These are phyloP conservation scores for Hybos culiciformis DNA, from an alignment of 2,888 invertebrate species.

Conservation along the genomic window DNA sequence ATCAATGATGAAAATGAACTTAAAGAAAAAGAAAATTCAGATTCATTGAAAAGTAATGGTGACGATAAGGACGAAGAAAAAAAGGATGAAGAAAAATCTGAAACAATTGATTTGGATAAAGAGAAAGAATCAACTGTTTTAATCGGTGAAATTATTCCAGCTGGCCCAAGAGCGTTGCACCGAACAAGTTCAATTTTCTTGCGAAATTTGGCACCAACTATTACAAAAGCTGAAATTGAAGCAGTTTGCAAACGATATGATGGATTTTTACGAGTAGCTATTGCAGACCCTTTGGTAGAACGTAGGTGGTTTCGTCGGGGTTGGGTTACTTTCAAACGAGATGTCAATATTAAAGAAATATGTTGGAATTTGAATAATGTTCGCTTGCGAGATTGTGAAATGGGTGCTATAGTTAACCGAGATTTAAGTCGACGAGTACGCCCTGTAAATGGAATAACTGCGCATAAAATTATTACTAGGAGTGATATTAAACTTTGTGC, in stretches of 20 bases:
- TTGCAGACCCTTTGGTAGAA: constrained; percentile 95
- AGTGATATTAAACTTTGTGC: constrained; percentile 89
- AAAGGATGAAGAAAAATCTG: constrained; percentile 16
- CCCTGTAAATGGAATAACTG: constrained; percentile 78
- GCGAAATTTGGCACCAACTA: constrained; percentile 87
- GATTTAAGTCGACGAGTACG: constrained; percentile 90
- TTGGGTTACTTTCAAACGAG: constrained; percentile 94
- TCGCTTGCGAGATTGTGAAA: constrained; percentile 39
- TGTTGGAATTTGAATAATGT: constrained; percentile 98
- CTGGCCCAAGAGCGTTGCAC: constrained; percentile 59
- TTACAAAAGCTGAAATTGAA: constrained; percentile 94
- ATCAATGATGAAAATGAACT: constrained; percentile 11
- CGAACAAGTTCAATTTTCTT: constrained; percentile 95
- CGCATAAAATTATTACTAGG: constrained; percentile 75
- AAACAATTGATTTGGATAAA: constrained; percentile 38
- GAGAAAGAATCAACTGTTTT: constrained; percentile 38
- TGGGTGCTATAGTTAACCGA: constrained; percentile 82
- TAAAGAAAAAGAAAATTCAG: constrained; percentile 14
- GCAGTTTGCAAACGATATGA: constrained; percentile 83
- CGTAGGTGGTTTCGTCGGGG: constrained; percentile 92
- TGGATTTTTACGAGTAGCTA: constrained; percentile 87
- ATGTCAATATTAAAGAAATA: constrained; percentile 97
- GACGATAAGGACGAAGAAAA: constrained; percentile 19
- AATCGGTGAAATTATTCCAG: neutral
- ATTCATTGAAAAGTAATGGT: constrained; percentile 18